These are phyloP conservation scores for Dipodomys ordii DNA, from an alignment of 2,113 vertebrate genomes.

Conservation along the genomic window DNA sequence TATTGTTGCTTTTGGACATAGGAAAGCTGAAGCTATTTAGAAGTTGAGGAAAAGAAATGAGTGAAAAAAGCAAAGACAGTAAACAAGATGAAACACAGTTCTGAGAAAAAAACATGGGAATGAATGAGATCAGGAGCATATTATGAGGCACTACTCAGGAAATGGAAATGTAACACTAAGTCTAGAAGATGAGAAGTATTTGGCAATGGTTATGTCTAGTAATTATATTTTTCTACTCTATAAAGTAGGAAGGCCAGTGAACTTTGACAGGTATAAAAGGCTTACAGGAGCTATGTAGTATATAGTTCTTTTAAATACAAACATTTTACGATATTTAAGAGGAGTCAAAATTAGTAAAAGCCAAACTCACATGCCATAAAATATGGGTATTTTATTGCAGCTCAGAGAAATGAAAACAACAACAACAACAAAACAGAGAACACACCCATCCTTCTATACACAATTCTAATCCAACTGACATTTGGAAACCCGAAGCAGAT, in stretches of 20 bases:
- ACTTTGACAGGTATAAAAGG: background rate
- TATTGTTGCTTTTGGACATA: conserved; percentile 17
- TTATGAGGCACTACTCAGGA: conserved; percentile 39
- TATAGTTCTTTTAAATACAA: conserved; percentile 16
- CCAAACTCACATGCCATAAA: conserved; percentile 49
- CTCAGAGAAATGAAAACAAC: background rate
- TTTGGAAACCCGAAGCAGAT: conserved; percentile 56
- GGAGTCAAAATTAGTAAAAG: conserved; percentile 52
- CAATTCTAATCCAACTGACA: conserved; percentile 59
- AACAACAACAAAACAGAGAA: background rate
- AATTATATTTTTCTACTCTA: background rate
- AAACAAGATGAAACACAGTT: background rate
- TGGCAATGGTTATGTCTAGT: background rate
- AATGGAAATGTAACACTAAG: conserved; percentile 28
- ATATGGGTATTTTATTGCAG: conserved; percentile 73
- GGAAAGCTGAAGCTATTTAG: background rate
- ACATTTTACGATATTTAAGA: conserved; percentile 25
- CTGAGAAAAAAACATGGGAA: background rate
- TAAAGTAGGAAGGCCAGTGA: conserved; percentile 9
- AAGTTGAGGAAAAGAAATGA: background rate
- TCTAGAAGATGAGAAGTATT: background rate
- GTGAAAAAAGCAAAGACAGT: conserved; percentile 18
- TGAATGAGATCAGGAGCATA: background rate
- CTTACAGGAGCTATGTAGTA: background rate
- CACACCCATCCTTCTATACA: conserved; percentile 3